Percentiles rank a stretch among this genome's conserved stretches.
phyloP scores from a whole-genome alignment of 2,113 vertebrate species.

The Prolemur simus region DNA sequence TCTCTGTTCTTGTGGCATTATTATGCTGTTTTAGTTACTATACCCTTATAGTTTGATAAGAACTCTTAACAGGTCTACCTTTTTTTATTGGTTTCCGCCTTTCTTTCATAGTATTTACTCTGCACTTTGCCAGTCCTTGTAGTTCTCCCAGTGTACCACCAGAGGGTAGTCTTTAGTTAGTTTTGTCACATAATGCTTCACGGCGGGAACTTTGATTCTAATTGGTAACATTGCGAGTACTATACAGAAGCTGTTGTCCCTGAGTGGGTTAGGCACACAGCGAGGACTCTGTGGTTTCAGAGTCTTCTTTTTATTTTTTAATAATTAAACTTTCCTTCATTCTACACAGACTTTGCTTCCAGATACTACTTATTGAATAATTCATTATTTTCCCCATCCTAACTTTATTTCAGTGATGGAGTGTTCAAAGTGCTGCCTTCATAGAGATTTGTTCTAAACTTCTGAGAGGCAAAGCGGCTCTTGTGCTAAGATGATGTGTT shows the following conservation, averaged over 20 bases:
- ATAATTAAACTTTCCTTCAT: neutral
- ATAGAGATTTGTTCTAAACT: neutral
- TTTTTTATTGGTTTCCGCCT: neutral
- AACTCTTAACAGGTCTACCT: neutral
- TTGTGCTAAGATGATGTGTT: neutral
- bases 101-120: neutral
- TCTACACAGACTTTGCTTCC: neutral
- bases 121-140: neutral
- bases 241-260: neutral
- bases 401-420: neutral
- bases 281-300: neutral
- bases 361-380: neutral
- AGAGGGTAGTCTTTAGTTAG: conserved; percentile 58
- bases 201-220: neutral
- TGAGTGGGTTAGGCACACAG: neutral
- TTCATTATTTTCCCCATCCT: neutral
- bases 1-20: too few species aligned
- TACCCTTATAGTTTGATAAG: too few species aligned
- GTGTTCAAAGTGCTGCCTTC: neutral
- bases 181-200: neutral
- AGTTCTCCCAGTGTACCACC: fast-evolving
- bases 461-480: neutral
- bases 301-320: neutral
- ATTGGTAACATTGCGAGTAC: neutral
- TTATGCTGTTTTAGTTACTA: too few species aligned